Conservation (phyloP, 2,888 invertebrate species). For the Tetrapedia diversipes region DNA sequence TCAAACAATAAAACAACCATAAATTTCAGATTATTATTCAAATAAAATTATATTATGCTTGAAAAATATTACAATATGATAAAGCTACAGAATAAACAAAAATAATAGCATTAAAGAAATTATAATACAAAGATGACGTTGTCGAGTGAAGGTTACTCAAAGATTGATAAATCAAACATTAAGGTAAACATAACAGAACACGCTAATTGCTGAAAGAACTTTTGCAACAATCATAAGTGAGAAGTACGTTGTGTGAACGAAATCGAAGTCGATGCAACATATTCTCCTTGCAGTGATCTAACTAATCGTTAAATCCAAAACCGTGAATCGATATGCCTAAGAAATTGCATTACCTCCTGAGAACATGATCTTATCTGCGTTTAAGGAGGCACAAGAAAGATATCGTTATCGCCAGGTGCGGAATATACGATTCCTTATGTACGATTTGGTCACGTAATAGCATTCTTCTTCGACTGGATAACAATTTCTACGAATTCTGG, state of each 20-base stretch:
- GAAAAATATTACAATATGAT: no score
- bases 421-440: slow-evolving; percentile 11
- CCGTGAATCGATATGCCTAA: not conserved
- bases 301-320: slow-evolving; percentile 16
- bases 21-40: no score
- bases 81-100: no score
- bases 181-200: no score
- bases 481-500: slow-evolving; percentile 14
- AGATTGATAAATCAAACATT: no score
- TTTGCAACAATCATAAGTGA: no score
- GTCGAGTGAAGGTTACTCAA: no score
- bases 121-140: no score
- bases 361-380: slow-evolving; percentile 47
- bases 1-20: no score
- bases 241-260: slow-evolving; percentile 7
- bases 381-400: slow-evolving; percentile 47
- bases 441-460: slow-evolving; percentile 25
- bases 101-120: no score
- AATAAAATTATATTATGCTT: no score
- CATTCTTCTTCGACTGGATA: slow-evolving; percentile 25
- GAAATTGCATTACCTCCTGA: slow-evolving; percentile 18
- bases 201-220: no score
- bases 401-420: slow-evolving; percentile 66
- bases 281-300: slow-evolving; percentile 31
- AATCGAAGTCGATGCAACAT: slow-evolving; percentile 35